Evolutionary conservation across 2,113 vertebrate genomes (phyloP).

Genomic region (Pelecanus crispus): DNA sequence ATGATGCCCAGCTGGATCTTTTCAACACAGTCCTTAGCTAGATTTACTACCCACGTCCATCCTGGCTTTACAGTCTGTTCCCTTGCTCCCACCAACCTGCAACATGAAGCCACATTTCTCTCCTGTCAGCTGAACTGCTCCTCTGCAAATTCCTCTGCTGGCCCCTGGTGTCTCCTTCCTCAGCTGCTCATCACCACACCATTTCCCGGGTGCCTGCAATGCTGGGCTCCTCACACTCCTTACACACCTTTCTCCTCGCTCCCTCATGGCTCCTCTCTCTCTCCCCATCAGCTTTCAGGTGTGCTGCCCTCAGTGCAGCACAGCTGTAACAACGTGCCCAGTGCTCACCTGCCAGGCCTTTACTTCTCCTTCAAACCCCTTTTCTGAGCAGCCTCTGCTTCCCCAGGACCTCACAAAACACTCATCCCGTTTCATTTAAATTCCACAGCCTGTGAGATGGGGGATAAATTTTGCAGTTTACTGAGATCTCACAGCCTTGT

Average conservation of each 20-base stretch:
- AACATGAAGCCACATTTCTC: background rate
- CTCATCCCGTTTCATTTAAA: background rate
- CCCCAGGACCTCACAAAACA: background rate
- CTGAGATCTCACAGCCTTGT: background rate
- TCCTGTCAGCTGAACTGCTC: background rate
- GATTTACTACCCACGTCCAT: background rate
- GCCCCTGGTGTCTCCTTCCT: background rate
- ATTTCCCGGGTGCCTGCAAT: fast-evolving
- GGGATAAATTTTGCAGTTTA: background rate
- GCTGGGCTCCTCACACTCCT: background rate
- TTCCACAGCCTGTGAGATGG: background rate
- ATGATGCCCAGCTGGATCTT: background rate
- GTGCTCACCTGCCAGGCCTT: background rate
- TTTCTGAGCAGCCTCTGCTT: background rate
- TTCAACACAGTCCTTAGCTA: background rate
- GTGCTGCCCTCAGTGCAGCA: fast-evolving
- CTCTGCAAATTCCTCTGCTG: background rate
- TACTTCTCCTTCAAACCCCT: background rate
- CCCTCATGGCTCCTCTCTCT: background rate
- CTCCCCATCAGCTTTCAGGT: background rate
- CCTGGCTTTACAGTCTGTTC: background rate
- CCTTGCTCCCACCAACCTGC: background rate
- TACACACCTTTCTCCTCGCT: background rate
- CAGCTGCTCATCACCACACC: background rate
- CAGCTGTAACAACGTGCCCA: background rate